Evolutionary conservation across 2,888 invertebrate genomes (phyloP), one percentile per base, ranked within the genome.

Genomic region (Cataglyphis albicans): DNA sequence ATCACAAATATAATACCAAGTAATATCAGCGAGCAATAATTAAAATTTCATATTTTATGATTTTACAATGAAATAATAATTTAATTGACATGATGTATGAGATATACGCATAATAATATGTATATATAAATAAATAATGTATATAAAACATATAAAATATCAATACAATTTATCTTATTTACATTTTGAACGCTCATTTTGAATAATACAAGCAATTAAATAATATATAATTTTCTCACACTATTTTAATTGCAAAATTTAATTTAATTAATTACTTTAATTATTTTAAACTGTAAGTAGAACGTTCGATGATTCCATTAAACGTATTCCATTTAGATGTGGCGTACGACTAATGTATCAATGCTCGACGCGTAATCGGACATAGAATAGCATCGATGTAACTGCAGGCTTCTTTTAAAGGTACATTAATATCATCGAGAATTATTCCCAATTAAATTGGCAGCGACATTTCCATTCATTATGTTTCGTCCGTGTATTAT

Each of bases 341-440:
- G 55, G 3, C 12, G 18, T 57, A 44, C 15, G 44, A 70, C 12
- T 48, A 55, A 76, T 38, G 3, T 25, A 44, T 44, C 32, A 21
- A 75, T 41, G 25, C 55, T 55, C 5, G 29, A n/a, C 3, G n/a
- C n/a, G 5, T 55, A 65, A 29, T 41, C 52, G 70, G 35, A 4
- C 4, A 25, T 15, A 5, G 44, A 12, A n/a, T n/a, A 25, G 29
- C 21, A 3, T 12, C 25, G 6, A 61, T 70, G n/a, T 61, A 70
- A 70, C 38, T 78, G 10, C 25, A 25, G 25, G 38, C 41, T 70
- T 35, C n/a, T 61, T 61, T 44, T 10, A 35, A 32, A 57, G 10
- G 3, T 41, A 70, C 70, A 25, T 78, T 78, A 78, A 78, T 59
- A 70, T 44, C 70, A 25, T 32, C 4, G 18, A 12, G 18, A 44